These are phyloP conservation scores for Sebastes nivosus DNA, from an alignment of 2,797 vertebrate genomes.

Conservation along the genomic window DNA sequence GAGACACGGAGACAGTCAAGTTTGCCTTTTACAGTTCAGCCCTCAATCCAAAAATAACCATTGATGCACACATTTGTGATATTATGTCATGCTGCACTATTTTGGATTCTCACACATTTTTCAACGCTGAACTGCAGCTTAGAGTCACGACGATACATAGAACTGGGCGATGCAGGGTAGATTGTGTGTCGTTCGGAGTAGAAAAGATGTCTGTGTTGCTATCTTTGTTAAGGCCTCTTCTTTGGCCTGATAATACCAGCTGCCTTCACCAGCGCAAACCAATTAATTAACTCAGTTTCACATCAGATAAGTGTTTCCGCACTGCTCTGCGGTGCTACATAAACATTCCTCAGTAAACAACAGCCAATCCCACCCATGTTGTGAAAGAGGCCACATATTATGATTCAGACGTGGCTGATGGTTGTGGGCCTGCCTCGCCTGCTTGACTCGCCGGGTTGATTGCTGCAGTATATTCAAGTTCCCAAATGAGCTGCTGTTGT, in stretches of 20 bases:
- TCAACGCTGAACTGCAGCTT: neutral
- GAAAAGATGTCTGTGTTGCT: conserved; percentile 17
- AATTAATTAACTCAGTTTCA: conserved; percentile 65
- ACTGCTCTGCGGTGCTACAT: conserved; percentile 63
- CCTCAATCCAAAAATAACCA: conserved; percentile 62
- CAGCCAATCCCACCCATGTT: conserved; percentile 76
- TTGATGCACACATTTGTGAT: conserved; percentile 52
- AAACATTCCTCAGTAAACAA: conserved; percentile 77
- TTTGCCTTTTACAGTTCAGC: conserved; percentile 73
- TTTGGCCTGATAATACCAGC: conserved; percentile 25
- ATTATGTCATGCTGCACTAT: conserved; percentile 24
- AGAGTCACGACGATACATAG: neutral
- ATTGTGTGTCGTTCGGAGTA: neutral
- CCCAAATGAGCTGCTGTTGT: neutral
- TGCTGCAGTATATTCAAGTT: conserved; percentile 11
- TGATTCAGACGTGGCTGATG: conserved; percentile 62
- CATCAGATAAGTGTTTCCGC: conserved; percentile 73
- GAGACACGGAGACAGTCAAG: conserved; percentile 67
- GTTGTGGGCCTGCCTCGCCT: conserved; percentile 31
- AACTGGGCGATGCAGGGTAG: neutral
- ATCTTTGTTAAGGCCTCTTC: conserved; percentile 13
- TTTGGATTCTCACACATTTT: neutral
- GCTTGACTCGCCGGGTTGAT: conserved; percentile 25
- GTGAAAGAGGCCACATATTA: conserved; percentile 72
- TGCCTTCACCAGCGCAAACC: conserved; percentile 43